Evolutionary conservation across 1,140 invertebrate genomes (phyloP), one percentile per base, ranked within the genome.

Genomic region (Lerema accius): DNA sequence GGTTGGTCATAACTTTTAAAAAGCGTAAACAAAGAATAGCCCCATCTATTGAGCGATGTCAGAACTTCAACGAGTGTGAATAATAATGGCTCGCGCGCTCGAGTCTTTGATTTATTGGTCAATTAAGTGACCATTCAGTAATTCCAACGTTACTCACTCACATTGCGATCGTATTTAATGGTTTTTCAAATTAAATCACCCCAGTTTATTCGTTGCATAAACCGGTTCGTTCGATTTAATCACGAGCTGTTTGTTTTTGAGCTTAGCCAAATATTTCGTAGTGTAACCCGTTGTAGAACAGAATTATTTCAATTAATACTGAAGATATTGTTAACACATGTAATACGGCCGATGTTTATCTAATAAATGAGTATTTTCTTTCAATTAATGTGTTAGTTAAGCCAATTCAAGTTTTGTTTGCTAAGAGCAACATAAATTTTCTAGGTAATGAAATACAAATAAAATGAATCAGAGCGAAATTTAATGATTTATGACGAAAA

Each of bases 81-180:
- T 69, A 71, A 67, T 53, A 67, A 65, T 62, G 14, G 50, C 61
- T 43, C 69, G 80, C 79, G 69, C 58, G 65, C 59, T 51, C 43
- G 32, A 61, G 48, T 67, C 63, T 53, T 75, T 86, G 83, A 89
- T 89, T 87, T 89, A 87, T 89, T 67, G 62, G 65, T 77, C 84
- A 89, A 89, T 87, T 89, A 86, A 86, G 77, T 86, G 86, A 89
- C 84, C 84, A 87, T 89, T 89, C 84, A 80, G 43, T 65, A 50
- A 64, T 63, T 68, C 82, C 82, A 67, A 19, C 26, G 28, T 19
- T 48, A 28, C 28, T 16, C 28, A 35, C 42, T 48, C 61, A 62
- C 68, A 63, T 69, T 78, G 75, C 76, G 67, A 72, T 67, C 70
- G 15, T 17, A 15, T 58, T 58, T 80, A 80, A 86, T 84, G 75